phyloP scores from a whole-genome alignment of 1,140 invertebrate genomes.

The Drosophila sproati region DNA sequence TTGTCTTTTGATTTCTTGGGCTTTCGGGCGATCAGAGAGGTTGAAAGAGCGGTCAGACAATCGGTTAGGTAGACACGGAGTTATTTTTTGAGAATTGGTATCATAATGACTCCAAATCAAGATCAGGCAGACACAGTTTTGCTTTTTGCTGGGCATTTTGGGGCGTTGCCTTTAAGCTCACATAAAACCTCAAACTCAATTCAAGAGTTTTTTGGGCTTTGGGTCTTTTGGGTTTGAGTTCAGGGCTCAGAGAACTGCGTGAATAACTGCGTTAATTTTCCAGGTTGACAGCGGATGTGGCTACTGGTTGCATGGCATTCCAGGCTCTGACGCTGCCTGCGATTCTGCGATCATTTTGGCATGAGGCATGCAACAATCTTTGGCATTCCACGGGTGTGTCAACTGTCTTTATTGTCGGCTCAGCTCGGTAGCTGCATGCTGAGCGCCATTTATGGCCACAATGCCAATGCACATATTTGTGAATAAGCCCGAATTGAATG shows the following conservation, averaged over 20 bases:
- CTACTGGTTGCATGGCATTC: constrained; percentile 66
- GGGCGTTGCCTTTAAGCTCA: constrained; percentile 39
- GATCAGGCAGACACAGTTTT: constrained; percentile 75
- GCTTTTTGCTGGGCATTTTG: constrained; percentile 53
- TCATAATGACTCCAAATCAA: constrained; percentile 78
- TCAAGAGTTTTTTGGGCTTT: background rate
- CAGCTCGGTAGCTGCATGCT: constrained; percentile 35
- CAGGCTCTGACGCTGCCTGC: constrained; percentile 32
- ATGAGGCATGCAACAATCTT: constrained; percentile 49
- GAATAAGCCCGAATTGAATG: constrained; percentile 57
- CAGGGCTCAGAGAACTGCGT: constrained; percentile 51
- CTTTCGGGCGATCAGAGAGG: constrained; percentile 2
- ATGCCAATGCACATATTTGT: constrained; percentile 42
- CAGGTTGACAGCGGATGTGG: constrained; percentile 77
- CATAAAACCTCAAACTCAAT: constrained; percentile 10
- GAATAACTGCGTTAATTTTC: constrained; percentile 81
- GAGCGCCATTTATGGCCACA: constrained; percentile 63
- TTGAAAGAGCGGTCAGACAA: background rate
- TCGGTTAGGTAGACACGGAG: constrained; percentile 27
- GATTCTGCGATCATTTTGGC: constrained; percentile 25
- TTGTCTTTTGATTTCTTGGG: constrained; percentile 35
- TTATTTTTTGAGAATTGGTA: constrained; percentile 58
- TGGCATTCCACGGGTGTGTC: constrained; percentile 59
- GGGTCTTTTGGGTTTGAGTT: background rate
- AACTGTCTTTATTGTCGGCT: constrained; percentile 52